phyloP scores from a whole-genome alignment of 1,140 invertebrate genomes.

The Sycophila sp. region DNA sequence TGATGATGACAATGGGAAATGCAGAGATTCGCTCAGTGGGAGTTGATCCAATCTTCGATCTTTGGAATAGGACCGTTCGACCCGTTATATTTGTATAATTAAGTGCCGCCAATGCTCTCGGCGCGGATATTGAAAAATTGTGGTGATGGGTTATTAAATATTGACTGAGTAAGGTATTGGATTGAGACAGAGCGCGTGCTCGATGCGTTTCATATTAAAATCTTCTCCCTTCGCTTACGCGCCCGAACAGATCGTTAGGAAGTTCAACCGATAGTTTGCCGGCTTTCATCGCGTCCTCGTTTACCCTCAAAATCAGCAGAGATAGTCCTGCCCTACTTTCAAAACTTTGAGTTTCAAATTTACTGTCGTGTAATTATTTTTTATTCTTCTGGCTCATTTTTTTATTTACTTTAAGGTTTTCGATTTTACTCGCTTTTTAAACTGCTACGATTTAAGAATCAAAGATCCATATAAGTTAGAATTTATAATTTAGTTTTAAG shows the following conservation, averaged over 20 bases:
- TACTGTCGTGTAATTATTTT: no score
- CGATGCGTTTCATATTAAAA: constrained; percentile 1
- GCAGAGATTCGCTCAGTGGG: neutral
- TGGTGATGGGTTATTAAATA: constrained; percentile 29
- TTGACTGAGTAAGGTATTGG: constrained; percentile 21
- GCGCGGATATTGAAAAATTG: constrained; percentile 25
- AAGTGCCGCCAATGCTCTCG: neutral
- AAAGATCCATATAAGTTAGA: no score
- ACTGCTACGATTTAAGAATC: no score
- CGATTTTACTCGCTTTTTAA: no score
- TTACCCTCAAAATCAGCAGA: no score
- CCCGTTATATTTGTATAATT: constrained; percentile 28
- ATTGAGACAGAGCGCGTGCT: neutral
- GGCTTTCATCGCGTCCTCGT: no score
- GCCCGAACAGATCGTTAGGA: neutral
- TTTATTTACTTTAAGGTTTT: no score
- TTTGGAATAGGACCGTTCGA: neutral
- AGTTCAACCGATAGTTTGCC: neutral
- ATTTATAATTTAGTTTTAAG: no score
- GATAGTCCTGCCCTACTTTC: no score
- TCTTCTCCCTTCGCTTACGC: neutral
- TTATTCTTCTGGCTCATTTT: no score
- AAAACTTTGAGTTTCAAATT: no score
- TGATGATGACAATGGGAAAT: neutral
- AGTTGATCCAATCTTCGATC: neutral